Percentiles rank a stretch among this genome's conserved stretches.
Evolutionary conservation across 1,140 invertebrate species (phyloP).

Genomic region (Drosophila subpulchrella): DNA sequence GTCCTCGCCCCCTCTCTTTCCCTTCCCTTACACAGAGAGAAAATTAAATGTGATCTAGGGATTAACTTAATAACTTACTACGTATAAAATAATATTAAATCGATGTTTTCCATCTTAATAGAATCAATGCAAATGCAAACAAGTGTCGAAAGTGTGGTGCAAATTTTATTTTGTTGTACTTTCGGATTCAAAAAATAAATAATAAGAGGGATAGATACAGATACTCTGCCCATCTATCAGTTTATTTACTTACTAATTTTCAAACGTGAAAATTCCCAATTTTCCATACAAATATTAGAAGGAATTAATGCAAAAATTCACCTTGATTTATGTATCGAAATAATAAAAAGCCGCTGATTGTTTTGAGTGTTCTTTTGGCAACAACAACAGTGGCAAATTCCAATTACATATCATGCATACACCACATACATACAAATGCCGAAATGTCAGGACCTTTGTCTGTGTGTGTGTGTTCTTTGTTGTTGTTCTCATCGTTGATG

Average conservation of each 20-base stretch:
- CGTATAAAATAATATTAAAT: not conserved
- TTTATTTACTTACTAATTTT: too few relatives aligned
- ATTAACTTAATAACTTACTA: not conserved
- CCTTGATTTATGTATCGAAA: too few relatives aligned
- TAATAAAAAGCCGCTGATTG: not conserved
- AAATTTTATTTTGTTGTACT: too few relatives aligned
- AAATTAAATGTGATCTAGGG: not conserved
- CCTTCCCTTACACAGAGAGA: slow-evolving; percentile 15
- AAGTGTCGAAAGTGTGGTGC: too few relatives aligned
- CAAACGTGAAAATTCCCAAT: too few relatives aligned
- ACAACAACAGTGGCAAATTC: slow-evolving; percentile 47
- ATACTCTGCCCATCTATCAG: too few relatives aligned
- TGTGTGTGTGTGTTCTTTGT: slow-evolving; percentile 29
- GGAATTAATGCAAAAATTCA: not conserved
- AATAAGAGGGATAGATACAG: too few relatives aligned
- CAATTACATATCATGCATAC: slow-evolving; percentile 22
- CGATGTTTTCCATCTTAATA: too few relatives aligned
- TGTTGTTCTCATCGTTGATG: slow-evolving; percentile 45
- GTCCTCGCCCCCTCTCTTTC: not conserved
- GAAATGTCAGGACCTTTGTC: slow-evolving; percentile 15
- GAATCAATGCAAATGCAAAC: too few relatives aligned
- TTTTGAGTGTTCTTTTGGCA: slow-evolving; percentile 17
- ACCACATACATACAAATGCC: slow-evolving; percentile 15
- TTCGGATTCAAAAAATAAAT: too few relatives aligned
- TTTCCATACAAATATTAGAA: too few relatives aligned